Evolutionary conservation across 2,113 vertebrate species (phyloP).

Genomic region (Scolopax mira): DNA sequence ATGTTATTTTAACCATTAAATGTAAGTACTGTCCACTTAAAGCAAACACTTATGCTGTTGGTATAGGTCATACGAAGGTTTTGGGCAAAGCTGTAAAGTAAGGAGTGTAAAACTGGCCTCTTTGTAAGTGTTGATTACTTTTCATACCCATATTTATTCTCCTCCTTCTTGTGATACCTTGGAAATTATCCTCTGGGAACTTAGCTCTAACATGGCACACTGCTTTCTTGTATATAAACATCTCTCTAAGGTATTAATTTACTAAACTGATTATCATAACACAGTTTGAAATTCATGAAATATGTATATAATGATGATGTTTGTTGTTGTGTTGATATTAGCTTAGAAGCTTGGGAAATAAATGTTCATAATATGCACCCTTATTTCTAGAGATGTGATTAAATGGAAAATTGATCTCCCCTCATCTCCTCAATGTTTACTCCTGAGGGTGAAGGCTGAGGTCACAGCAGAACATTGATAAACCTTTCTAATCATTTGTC

Average conservation of each 20-base stretch:
- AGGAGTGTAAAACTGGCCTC: background rate
- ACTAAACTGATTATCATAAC: constrained; percentile 2
- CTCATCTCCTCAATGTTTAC: background rate
- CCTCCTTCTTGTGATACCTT: background rate
- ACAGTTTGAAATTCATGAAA: background rate
- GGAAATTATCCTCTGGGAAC: constrained; percentile 52
- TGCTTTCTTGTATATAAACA: constrained; percentile 44
- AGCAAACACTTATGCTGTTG: background rate
- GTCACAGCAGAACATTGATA: background rate
- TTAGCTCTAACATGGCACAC: background rate
- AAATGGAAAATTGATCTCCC: background rate
- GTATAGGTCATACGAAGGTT: background rate
- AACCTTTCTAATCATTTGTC: background rate
- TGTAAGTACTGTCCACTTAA: background rate
- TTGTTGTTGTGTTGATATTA: background rate
- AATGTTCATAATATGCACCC: background rate
- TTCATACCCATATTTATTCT: constrained; percentile 32
- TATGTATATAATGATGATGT: background rate
- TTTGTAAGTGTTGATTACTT: background rate
- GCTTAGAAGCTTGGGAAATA: constrained; percentile 40
- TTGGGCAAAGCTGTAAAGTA: background rate
- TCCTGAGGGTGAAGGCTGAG: background rate
- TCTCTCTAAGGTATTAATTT: constrained; percentile 71
- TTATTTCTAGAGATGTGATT: background rate
- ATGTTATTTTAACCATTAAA: background rate